Conservation (phyloP, 2,113 vertebrate genomes). For the Forbesichthys agassizii region DNA sequence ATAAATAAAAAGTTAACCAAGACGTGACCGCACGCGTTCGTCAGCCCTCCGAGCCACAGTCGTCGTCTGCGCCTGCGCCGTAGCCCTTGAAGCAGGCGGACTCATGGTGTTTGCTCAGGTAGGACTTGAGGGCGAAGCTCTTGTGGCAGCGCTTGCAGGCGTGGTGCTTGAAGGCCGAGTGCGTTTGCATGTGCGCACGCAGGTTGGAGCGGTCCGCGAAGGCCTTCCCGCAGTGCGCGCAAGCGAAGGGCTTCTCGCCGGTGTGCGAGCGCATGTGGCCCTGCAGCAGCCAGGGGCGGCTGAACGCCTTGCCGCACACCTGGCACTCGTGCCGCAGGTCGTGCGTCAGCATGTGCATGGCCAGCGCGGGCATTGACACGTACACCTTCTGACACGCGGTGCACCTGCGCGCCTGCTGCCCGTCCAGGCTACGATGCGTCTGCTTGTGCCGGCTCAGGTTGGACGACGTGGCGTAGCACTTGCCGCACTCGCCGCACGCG, state of each 20-base stretch:
- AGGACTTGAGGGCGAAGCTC: conserved; percentile 88
- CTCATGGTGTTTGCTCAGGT: conserved; percentile 93
- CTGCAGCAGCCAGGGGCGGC: conserved; percentile 88
- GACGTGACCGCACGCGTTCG: background rate
- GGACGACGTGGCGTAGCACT: conserved; percentile 66
- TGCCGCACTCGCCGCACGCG: conserved; percentile 58
- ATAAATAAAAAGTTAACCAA: conserved; percentile 7
- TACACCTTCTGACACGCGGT: conserved; percentile 87
- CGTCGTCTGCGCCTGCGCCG: conserved; percentile 67
- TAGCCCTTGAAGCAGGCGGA: conserved; percentile 87
- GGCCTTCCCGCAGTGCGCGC: conserved; percentile 89
- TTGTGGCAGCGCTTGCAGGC: conserved; percentile 88
- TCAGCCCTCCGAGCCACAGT: conserved; percentile 79
- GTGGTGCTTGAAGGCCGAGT: conserved; percentile 91
- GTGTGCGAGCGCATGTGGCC: conserved; percentile 93
- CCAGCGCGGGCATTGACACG: conserved; percentile 91
- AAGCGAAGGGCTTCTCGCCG: conserved; percentile 88
- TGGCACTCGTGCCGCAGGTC: conserved; percentile 89
- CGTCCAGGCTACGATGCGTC: conserved; percentile 69
- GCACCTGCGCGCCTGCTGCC: conserved; percentile 77
- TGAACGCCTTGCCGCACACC: conserved; percentile 88
- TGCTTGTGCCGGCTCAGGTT: conserved; percentile 71
- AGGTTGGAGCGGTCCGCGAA: conserved; percentile 92
- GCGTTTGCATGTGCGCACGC: conserved; percentile 92
- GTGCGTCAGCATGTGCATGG: conserved; percentile 91